Evolutionary conservation across 2,888 invertebrate genomes (phyloP).

Genomic region (Amblyjoppa fuscipennis): DNA sequence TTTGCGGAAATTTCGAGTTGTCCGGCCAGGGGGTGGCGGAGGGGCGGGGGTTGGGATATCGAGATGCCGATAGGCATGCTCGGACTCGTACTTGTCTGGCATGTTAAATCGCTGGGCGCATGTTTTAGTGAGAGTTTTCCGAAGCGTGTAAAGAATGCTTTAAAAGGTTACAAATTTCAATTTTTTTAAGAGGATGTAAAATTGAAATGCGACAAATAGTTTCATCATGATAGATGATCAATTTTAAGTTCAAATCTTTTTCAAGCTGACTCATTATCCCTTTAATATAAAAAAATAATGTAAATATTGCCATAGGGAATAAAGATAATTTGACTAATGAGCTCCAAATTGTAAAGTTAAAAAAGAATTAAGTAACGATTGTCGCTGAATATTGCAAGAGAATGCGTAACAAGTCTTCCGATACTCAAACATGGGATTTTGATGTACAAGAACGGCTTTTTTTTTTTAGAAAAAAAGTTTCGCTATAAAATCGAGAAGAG

Average conservation of each 20-base stretch:
- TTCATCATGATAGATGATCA: background rate
- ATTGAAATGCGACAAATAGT: background rate
- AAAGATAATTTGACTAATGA: too few relatives aligned
- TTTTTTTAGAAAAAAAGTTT: background rate
- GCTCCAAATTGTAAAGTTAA: too few relatives aligned
- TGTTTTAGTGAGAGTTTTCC: background rate
- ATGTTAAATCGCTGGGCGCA: constrained; percentile 59
- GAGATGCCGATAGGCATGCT: background rate
- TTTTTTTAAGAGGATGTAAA: background rate
- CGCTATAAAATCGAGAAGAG: background rate
- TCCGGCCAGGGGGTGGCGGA: background rate
- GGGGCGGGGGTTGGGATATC: background rate
- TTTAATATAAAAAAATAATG: background rate
- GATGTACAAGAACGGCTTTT: background rate
- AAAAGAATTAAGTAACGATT: background rate
- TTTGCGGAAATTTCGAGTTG: constrained; percentile 9
- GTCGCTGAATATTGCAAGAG: background rate
- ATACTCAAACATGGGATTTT: constrained; percentile 14
- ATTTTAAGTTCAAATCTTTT: too few relatives aligned
- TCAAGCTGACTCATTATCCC: too few relatives aligned
- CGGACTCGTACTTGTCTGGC: constrained; percentile 34
- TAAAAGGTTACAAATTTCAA: background rate
- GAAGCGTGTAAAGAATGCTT: too few relatives aligned
- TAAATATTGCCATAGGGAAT: too few relatives aligned
- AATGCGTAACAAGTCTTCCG: background rate